These are phyloP conservation scores for Brachyalestes nurse DNA, from an alignment of 2,797 vertebrate genomes.

Conservation along the genomic window DNA sequence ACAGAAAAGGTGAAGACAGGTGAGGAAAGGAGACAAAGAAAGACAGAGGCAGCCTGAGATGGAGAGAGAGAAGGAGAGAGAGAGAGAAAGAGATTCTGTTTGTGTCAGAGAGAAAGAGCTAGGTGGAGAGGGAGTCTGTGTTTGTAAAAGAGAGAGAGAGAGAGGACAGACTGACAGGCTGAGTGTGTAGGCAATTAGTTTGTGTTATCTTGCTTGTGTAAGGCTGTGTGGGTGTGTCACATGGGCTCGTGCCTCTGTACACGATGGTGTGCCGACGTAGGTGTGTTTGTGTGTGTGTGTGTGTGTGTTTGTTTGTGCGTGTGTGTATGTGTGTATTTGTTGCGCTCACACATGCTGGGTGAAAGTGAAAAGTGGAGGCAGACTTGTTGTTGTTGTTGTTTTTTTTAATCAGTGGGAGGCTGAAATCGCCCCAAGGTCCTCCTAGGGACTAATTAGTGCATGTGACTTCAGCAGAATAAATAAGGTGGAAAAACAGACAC, in stretches of 20 bases:
- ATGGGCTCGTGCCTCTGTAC: constrained; percentile 40
- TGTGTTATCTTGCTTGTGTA: constrained; percentile 51
- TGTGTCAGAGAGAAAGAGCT: too few relatives aligned
- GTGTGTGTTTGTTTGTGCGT: background rate
- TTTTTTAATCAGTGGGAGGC: constrained; percentile 78
- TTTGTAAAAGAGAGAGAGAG: background rate
- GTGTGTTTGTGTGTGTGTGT: background rate
- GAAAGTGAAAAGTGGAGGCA: constrained; percentile 73
- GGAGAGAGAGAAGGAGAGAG: background rate
- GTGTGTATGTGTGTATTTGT: constrained; percentile 19
- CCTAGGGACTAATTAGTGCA: constrained; percentile 81
- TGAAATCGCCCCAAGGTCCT: constrained; percentile 79
- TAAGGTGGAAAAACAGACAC: constrained; percentile 64
- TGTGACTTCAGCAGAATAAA: constrained; percentile 78
- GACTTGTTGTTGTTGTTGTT: constrained; percentile 70
- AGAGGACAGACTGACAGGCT: constrained; percentile 35
- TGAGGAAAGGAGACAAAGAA: background rate
- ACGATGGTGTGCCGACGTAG: constrained; percentile 29
- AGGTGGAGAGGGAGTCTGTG: background rate
- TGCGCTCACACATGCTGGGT: constrained; percentile 22
- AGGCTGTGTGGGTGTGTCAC: constrained; percentile 47
- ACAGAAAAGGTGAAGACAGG: background rate
- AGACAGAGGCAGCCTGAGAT: background rate
- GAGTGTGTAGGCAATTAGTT: constrained; percentile 49
- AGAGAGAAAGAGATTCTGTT: background rate